phyloP scores from a whole-genome alignment of 92 coral and sea anemone species.

The Hydrozoanthus gracilis region DNA sequence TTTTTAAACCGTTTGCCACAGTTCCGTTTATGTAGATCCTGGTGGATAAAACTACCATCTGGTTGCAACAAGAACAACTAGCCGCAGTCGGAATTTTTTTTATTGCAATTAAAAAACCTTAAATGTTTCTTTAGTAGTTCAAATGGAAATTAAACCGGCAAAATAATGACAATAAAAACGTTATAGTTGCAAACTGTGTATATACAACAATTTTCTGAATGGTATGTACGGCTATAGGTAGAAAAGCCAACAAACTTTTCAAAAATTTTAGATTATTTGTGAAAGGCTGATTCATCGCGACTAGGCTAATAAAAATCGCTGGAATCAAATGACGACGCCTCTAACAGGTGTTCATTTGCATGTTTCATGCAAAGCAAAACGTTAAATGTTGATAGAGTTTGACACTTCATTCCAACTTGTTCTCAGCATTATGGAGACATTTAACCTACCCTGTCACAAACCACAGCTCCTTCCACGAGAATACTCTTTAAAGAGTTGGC shows the following conservation, averaged over 20 bases:
- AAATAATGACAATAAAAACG: background rate
- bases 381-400: background rate
- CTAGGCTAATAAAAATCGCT: background rate
- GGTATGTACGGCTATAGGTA: background rate
- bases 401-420: background rate
- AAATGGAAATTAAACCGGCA: background rate
- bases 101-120: background rate
- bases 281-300: too few relatives aligned
- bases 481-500: background rate
- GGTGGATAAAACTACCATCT: background rate
- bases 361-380: background rate
- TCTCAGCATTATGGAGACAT: background rate
- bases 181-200: too few relatives aligned
- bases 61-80: background rate
- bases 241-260: background rate
- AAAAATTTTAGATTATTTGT: background rate
- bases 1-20: background rate
- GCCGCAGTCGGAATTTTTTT: background rate
- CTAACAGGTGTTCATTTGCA: background rate
- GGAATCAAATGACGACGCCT: background rate
- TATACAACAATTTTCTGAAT: background rate
- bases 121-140: background rate
- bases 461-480: background rate
- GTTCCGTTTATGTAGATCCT: background rate
- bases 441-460: background rate